Base-by-base conservation (phyloP, 2,888 invertebrate species). In the Gastracanthus pulcherrimus region DNA sequence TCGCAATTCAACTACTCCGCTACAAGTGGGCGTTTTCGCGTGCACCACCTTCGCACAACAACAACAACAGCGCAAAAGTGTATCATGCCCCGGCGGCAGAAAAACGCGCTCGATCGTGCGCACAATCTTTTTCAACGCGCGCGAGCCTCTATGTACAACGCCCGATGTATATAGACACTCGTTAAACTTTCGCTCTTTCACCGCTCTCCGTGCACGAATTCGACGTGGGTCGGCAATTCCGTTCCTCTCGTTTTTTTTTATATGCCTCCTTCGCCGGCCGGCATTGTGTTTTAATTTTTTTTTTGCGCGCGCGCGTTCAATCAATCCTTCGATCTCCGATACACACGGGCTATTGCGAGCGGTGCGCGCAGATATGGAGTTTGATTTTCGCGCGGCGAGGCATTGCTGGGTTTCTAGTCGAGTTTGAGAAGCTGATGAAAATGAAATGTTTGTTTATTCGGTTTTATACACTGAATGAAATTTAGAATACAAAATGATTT, bases 121-220 rank as follows among this genome's bases (percentile, higher is more conserved):
- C 48, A 16, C 19, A 19, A 23, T 29, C 29, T 23, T 58, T 72
- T 26, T 26, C 26, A 55, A 16, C n/a, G 67, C 3, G 36, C 19
- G n/a, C 23, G 36, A 36, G 23, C n/a, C 13, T 34, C 23, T 26
- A 41, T 45, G 34, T 60, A 69, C 60, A 11, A n/a, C 4, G 34
- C 9, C 58, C 16, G 31, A 13, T 23, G 6, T 38, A 23, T 13
- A 55, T 19, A 11, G 6, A 58, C 58, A 26, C n/a, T 69, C 72
- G 38, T 41, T 70, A 80, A 70, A 76, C 80, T 80, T 76, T 80
- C 80, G 69, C 55, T 80, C 80, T 76, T 80, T 80, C 70, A 75
- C 70, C 69, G 58, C 80, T 80, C n/a, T n/a, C n/a, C n/a, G n/a
- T n/a, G n/a, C 80, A 62, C 70, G 75, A 75, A 75, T 76, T 70